Evolutionary conservation across 2,797 vertebrate genomes (phyloP), one percentile per base, ranked within the genome.

Genomic region (Spheniscus humboldti): DNA sequence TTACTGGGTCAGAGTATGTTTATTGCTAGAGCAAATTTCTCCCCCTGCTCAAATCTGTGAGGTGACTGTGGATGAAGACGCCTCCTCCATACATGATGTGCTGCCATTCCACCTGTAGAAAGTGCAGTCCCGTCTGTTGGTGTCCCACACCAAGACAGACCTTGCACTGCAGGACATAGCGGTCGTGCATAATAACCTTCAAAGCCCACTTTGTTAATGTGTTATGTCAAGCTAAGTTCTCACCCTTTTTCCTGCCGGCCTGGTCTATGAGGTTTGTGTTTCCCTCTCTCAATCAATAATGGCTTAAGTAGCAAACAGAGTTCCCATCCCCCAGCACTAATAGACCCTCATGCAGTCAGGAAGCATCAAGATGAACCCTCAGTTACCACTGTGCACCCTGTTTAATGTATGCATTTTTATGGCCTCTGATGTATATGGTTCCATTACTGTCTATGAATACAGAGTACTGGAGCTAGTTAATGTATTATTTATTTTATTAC

Each of bases 401-500:
- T 74, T 88, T 87, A 86, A 92, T 69, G 83, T 94, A 96, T 64
- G 66, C 89, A 88, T 97, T 97, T 97, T 97, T 95, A 94, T 87
- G 67, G 95, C 79, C 88, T 96, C 87, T 97, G 96, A 96, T 97
- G 72, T 94, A 97, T 95, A 95, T 50, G 67, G 89, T 96, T 96
- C 95, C 55, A 28, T 93, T 87, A 95, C 93, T 62, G 55, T 90
- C 96, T 90, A 62, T 96, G 92, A 95, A 95, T 94, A 76, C 30
- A 25, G 83, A 96, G 86, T 63, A 23, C 80, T 69, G 78, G n/a
- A 74, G 90, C 97, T 98, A 87, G 48, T 98, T 98, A 97, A 96
- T 97, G 95, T 94, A 96, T 97, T 97, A 98, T 98, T 98, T 98
- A 98, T 97, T 97, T 98, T 97, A 98, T 98, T 97, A 94, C 96